A percentile compares a stretch with the other conserved stretches of the same genome.
Evolutionary conservation across 2,113 vertebrate genomes (phyloP).

Genomic region (Vulpes vulpes): DNA sequence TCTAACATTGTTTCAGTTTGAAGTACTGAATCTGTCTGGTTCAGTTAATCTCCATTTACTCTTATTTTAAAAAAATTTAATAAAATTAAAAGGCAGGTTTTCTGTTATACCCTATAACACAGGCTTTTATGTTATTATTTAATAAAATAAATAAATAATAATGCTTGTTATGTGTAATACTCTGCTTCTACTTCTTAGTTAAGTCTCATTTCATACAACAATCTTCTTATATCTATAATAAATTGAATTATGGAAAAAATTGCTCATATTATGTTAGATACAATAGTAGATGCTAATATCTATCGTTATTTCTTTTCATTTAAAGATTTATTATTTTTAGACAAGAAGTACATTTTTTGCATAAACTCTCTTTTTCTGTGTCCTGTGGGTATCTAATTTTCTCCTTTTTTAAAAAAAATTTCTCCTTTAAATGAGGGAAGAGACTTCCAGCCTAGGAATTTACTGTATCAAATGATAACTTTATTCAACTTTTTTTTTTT

Average conservation of each 20-base stretch:
- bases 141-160: neutral
- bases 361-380: neutral
- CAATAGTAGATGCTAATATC: neutral
- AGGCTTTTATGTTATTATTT: slow-evolving; percentile 4
- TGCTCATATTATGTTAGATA: neutral
- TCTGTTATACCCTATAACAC: neutral
- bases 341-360: slow-evolving; percentile 7
- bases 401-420: neutral
- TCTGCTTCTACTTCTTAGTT: neutral
- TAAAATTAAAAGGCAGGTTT: slow-evolving; percentile 19
- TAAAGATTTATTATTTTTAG: slow-evolving; percentile 9
- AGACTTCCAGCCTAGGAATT: slow-evolving; percentile 48
- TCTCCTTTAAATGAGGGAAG: neutral
- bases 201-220: neutral
- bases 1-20: neutral
- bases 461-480: neutral
- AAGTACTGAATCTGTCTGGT: neutral
- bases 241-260: neutral
- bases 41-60: neutral
- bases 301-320: neutral
- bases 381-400: neutral
- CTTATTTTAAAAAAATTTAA: slow-evolving; percentile 21
- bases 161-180: neutral
- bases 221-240: slow-evolving; percentile 9
- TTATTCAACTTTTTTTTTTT: slow-evolving; percentile 30